phyloP scores from a whole-genome alignment of 92 coral and sea anemone species.

The Porites divaricata region DNA sequence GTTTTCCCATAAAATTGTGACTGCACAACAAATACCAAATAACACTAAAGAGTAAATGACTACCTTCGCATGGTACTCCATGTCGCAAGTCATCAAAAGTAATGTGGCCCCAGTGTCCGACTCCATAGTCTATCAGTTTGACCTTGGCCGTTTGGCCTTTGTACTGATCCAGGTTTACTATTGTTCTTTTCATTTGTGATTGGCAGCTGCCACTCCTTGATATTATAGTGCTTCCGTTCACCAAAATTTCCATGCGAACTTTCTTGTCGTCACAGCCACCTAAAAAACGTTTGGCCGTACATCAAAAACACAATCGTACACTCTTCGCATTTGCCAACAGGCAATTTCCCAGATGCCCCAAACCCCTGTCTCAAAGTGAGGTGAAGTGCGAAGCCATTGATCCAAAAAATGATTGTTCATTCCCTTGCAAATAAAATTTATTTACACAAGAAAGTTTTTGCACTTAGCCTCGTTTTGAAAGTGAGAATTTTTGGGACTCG shows the following conservation, averaged over 20 bases:
- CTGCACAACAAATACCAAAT: not conserved
- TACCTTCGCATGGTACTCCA: conserved; percentile 63
- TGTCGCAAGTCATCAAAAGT: conserved; percentile 57
- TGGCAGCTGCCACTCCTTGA: conserved; percentile 52
- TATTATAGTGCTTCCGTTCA: conserved; percentile 33
- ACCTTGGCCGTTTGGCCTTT: conserved; percentile 46
- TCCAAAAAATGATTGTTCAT: too few species aligned
- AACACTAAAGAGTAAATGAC: not conserved
- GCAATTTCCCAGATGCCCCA: too few species aligned
- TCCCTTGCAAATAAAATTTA: too few species aligned
- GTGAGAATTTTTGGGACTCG: too few species aligned
- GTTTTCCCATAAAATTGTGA: too few species aligned
- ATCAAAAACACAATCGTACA: not conserved
- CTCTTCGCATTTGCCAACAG: too few species aligned
- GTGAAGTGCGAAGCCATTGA: too few species aligned
- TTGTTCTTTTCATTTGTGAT: conserved; percentile 26
- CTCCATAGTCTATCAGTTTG: conserved; percentile 56
- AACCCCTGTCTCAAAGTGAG: too few species aligned
- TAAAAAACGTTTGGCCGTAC: not conserved
- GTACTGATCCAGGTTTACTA: conserved; percentile 30
- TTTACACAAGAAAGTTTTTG: too few species aligned
- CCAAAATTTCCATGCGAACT: conserved; percentile 60
- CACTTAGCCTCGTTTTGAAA: too few species aligned
- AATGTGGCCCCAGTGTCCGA: conserved; percentile 51
- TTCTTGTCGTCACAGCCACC: conserved; percentile 55